Conservation (phyloP, 2,113 vertebrate genomes). For the Brienomyrus longianalis region DNA sequence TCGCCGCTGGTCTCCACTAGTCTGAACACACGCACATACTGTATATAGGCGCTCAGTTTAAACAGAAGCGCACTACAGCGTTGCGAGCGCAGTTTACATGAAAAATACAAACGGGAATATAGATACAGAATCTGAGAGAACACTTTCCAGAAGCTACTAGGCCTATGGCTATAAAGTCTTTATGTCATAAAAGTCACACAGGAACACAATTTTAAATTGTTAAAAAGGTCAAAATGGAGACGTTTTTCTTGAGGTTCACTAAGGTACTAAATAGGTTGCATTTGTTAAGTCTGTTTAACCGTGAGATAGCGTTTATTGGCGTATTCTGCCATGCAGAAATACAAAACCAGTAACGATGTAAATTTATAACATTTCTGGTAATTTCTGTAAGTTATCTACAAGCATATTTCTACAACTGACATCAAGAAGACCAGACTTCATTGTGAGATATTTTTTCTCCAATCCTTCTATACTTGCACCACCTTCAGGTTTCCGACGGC, state of each 20-base stretch:
- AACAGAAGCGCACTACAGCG: background rate
- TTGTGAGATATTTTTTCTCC: background rate
- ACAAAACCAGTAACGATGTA: background rate
- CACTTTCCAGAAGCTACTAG: background rate
- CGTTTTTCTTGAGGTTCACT: background rate
- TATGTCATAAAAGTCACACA: background rate
- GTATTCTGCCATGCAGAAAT: background rate
- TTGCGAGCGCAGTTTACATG: background rate
- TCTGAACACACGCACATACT: background rate
- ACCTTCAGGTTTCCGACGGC: conserved; percentile 27
- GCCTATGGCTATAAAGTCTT: background rate
- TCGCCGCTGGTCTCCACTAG: background rate
- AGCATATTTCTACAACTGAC: background rate
- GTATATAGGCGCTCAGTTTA: background rate
- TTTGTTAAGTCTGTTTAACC: background rate
- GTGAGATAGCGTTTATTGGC: background rate
- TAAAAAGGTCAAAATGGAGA: background rate
- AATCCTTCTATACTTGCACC: conserved; percentile 40
- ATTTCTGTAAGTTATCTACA: background rate
- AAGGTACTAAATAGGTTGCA: background rate
- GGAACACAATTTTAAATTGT: background rate
- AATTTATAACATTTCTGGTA: background rate
- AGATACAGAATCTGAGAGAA: background rate
- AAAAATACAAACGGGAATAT: background rate
- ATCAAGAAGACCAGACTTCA: background rate